These are phyloP conservation scores for Ictalurus punctatus DNA, from an alignment of 2,113 vertebrate species.

Conservation along the genomic window DNA sequence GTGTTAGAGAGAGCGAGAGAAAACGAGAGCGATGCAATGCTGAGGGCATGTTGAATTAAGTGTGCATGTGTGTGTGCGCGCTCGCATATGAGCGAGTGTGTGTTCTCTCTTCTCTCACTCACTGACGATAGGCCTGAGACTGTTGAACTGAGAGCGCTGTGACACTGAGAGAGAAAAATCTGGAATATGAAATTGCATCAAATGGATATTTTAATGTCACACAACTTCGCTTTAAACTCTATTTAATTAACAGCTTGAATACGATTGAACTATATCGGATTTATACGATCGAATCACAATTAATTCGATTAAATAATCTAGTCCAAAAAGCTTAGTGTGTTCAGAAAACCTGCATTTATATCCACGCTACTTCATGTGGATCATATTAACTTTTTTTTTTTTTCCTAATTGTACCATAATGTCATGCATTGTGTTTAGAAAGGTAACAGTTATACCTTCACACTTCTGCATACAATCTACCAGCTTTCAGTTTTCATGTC, in stretches of 20 bases:
- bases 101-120: slow-evolving; percentile 23
- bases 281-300: background rate
- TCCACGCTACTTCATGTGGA: background rate
- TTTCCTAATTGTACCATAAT: background rate
- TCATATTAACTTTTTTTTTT: background rate
- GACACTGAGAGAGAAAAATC: slow-evolving; percentile 21
- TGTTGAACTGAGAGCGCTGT: slow-evolving; percentile 31
- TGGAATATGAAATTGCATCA: slow-evolving; percentile 6
- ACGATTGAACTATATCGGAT: background rate
- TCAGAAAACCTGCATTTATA: background rate
- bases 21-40: slow-evolving; percentile 21
- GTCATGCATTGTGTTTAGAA: background rate
- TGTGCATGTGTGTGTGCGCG: background rate
- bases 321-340: background rate
- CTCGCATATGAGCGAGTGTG: background rate
- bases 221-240: slow-evolving; percentile 14
- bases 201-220: background rate
- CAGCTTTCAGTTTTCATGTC: slow-evolving; percentile 13
- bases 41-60: slow-evolving; percentile 15
- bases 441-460: background rate
- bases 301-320: background rate
- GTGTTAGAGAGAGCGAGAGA: slow-evolving; percentile 5
- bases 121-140: slow-evolving; percentile 26
- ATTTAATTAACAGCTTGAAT: slow-evolving; percentile 19
- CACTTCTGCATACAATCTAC: background rate